These are phyloP conservation scores for Tribolium castaneum DNA, from an alignment of 1,140 invertebrate genomes.

Conservation along the genomic window DNA sequence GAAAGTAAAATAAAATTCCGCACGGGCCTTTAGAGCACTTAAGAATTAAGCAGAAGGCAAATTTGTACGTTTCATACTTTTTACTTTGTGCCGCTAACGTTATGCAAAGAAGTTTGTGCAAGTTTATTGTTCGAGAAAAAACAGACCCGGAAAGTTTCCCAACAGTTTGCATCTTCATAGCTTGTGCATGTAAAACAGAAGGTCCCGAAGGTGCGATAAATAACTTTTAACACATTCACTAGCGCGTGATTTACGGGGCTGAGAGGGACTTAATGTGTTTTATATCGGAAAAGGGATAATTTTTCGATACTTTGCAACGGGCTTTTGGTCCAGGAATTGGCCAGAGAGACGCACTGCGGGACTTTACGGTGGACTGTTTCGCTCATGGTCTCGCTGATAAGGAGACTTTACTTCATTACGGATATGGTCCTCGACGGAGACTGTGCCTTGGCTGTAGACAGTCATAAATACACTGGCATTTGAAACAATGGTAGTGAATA, in stretches of 20 bases:
- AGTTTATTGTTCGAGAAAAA: conserved; percentile 33
- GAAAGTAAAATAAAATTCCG: conserved; percentile 2
- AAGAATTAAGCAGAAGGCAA: conserved; percentile 18
- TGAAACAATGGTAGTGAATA: neutral
- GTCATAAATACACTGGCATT: neutral
- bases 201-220: conserved; percentile 23
- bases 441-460: neutral
- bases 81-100: conserved; percentile 5
- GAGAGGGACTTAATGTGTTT: conserved; percentile 11
- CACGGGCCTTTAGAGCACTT: conserved; percentile 4
- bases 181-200: conserved; percentile 35
- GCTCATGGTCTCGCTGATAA: neutral
- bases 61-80: conserved; percentile 28
- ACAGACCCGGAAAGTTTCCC: conserved; percentile 13
- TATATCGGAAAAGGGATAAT: conserved; percentile 1
- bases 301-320: conserved; percentile 16
- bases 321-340: neutral
- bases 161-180: conserved; percentile 27
- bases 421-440: neutral
- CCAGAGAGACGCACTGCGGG: neutral
- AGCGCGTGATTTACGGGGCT: neutral
- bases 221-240: conserved; percentile 29
- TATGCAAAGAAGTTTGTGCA: conserved; percentile 31
- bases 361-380: neutral
- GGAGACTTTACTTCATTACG: neutral